phyloP scores from a whole-genome alignment of 2,888 invertebrate genomes.

The Piscicola geometra region DNA sequence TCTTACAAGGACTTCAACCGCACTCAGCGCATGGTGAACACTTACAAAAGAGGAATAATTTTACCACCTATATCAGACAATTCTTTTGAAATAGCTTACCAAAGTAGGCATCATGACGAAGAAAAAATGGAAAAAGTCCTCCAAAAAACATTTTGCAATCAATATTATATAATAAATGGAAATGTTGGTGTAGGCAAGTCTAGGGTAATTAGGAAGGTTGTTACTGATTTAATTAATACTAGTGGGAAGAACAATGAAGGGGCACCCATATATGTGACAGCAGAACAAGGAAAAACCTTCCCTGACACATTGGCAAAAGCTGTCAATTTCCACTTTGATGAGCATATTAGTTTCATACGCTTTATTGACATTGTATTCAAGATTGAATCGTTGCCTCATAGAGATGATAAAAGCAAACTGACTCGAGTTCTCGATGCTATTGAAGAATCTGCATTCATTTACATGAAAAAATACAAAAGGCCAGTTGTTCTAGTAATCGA shows the following conservation, averaged over 20 bases:
- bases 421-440: slow-evolving; percentile 42
- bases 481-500: slow-evolving; percentile 44
- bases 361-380: slow-evolving; percentile 41
- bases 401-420: slow-evolving; percentile 39
- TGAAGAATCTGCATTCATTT: slow-evolving; percentile 41
- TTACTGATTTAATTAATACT: slow-evolving; percentile 36
- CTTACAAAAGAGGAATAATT: slow-evolving; percentile 40
- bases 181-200: slow-evolving; percentile 44
- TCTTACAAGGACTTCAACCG: slow-evolving; percentile 40
- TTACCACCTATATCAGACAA: slow-evolving; percentile 41
- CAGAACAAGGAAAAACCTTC: slow-evolving; percentile 41
- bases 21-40: slow-evolving; percentile 36
- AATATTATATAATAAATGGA: slow-evolving; percentile 43
- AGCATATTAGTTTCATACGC: slow-evolving; percentile 42
- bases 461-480: slow-evolving; percentile 30
- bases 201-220: slow-evolving; percentile 39
- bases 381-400: slow-evolving; percentile 39
- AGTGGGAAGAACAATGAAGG: slow-evolving; percentile 33
- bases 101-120: slow-evolving; percentile 34
- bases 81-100: slow-evolving; percentile 37
- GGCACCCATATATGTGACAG: slow-evolving; percentile 42
- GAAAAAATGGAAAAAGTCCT: slow-evolving; percentile 26
- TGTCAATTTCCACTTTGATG: slow-evolving; percentile 42
- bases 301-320: slow-evolving; percentile 41
- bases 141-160: slow-evolving; percentile 36